Conservation (phyloP, 2,797 vertebrate species). For the Pteropus rufus region DNA sequence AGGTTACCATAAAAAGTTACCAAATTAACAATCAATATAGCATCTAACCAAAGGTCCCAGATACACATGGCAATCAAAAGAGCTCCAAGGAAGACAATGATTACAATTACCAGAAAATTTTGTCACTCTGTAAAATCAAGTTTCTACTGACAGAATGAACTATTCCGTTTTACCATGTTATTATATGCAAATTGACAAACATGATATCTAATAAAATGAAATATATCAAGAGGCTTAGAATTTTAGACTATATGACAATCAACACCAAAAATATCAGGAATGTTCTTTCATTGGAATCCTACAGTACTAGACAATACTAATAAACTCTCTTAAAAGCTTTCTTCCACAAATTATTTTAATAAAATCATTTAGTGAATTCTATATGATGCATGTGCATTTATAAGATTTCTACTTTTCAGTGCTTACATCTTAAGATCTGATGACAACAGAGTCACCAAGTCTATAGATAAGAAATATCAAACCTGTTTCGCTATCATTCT, state of each 20-base stretch:
- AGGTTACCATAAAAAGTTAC: constrained; percentile 12
- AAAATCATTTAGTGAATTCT: not conserved
- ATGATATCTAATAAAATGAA: constrained; percentile 4
- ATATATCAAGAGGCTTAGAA: not conserved
- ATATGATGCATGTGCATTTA: not conserved
- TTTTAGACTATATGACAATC: not conserved
- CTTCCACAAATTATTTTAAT: not conserved
- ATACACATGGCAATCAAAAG: not conserved
- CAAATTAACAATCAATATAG: not conserved
- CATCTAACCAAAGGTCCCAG: not conserved
- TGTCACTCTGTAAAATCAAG: not conserved
- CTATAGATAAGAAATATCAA: not conserved
- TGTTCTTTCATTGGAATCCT: not conserved
- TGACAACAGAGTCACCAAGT: not conserved
- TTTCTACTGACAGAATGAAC: not conserved
- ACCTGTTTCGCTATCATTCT: not conserved
- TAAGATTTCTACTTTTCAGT: not conserved
- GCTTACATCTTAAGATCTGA: not conserved
- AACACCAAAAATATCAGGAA: constrained; percentile 7
- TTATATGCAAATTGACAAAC: not conserved
- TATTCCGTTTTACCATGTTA: not conserved
- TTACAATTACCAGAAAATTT: not conserved
- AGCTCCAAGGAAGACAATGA: not conserved
- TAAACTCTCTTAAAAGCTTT: not conserved
- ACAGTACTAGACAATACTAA: not conserved